phyloP scores from a whole-genome alignment of 2,113 vertebrate species.

The Herpetotheres cachinnans region DNA sequence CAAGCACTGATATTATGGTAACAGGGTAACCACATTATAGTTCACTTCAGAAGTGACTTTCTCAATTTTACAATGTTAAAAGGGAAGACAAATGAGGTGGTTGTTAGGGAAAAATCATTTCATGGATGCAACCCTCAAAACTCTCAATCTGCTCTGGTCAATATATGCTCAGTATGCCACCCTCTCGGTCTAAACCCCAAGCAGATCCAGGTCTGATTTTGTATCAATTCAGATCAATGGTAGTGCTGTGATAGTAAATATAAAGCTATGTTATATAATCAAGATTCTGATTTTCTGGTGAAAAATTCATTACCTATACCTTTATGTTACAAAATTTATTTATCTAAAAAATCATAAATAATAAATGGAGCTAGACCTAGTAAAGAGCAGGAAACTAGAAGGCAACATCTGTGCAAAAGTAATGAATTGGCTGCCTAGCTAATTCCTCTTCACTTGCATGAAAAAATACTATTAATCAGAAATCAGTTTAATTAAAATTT shows the following conservation, averaged over 20 bases:
- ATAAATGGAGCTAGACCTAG: neutral
- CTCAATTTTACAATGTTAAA: neutral
- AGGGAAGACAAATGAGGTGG: neutral
- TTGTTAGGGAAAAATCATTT: neutral
- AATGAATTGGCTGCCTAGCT: neutral
- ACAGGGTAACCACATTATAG: neutral
- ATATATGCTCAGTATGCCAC: neutral
- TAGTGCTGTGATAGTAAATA: neutral
- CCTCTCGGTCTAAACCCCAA: neutral
- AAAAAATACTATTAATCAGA: neutral
- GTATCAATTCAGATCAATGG: neutral
- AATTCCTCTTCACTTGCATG: neutral
- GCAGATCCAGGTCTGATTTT: neutral
- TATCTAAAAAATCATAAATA: neutral
- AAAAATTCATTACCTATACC: neutral
- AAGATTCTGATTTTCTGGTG: neutral
- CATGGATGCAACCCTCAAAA: neutral
- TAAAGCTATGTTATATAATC: neutral
- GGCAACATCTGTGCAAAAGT: neutral
- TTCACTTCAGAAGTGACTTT: neutral
- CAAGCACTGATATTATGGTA: neutral
- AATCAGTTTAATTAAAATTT: neutral
- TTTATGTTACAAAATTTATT: neutral
- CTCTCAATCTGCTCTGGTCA: neutral
- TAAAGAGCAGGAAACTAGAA: neutral